These are phyloP conservation scores for Paramormyrops hopkinsi DNA, from an alignment of 2,797 vertebrate genomes.

Conservation along the genomic window DNA sequence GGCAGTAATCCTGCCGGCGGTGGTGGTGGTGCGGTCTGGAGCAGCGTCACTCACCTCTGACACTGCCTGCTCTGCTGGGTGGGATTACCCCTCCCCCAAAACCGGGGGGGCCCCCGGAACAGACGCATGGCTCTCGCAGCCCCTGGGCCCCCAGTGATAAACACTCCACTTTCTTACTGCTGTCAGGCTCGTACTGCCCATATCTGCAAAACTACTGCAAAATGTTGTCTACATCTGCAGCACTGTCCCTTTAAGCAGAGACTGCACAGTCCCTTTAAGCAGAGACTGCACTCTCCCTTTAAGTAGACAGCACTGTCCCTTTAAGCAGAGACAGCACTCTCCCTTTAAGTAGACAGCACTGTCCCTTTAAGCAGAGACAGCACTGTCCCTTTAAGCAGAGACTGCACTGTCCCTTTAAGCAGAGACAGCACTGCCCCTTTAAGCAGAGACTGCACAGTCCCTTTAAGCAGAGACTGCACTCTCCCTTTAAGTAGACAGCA, in stretches of 20 bases:
- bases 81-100: not conserved
- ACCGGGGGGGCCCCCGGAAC: not conserved
- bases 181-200: not conserved
- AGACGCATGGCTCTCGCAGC: not conserved
- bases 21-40: slow-evolving; percentile 28
- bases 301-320: not conserved
- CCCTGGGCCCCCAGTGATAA: not conserved
- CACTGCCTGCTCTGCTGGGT: slow-evolving; percentile 14
- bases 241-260: not conserved
- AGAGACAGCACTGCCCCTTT: not conserved
- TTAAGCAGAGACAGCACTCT: not conserved
- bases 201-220: not conserved
- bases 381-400: no score
- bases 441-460: not conserved
- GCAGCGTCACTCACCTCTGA: slow-evolving; percentile 22
- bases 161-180: not conserved
- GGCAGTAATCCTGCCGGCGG: slow-evolving; percentile 47
- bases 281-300: not conserved
- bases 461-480: not conserved
- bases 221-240: not conserved
- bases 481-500: not conserved
- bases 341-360: not conserved
- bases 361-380: not conserved
- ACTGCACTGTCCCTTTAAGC: not conserved
- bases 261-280: not conserved